Evolutionary conservation across 2,888 invertebrate species (phyloP).

Genomic region (Xestia sexstrigata): DNA sequence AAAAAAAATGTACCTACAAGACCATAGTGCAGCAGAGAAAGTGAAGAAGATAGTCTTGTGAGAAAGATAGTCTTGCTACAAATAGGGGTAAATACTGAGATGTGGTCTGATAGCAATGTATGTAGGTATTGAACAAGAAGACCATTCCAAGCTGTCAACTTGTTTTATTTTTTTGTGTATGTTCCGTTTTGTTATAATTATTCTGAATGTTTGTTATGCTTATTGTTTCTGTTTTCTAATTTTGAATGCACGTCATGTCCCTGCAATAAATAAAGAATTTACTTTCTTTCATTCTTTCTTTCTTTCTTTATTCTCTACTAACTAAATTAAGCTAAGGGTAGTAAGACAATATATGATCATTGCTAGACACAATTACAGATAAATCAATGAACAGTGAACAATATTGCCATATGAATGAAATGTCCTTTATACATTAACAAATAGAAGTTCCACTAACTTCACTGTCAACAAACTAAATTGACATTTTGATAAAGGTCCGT

Average conservation of each 20-base stretch:
- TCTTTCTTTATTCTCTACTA: too few relatives aligned
- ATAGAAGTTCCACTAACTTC: slow-evolving; percentile 33
- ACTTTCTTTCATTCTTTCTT: too few relatives aligned
- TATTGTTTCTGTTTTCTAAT: too few relatives aligned
- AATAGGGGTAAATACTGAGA: background rate
- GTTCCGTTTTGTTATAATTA: too few relatives aligned
- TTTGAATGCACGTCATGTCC: too few relatives aligned
- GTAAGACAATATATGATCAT: background rate
- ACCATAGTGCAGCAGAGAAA: background rate
- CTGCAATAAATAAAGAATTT: too few relatives aligned
- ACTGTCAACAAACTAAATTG: slow-evolving; percentile 61
- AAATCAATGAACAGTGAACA: background rate
- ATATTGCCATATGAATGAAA: slow-evolving; percentile 2
- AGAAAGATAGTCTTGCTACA: background rate
- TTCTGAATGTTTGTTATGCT: too few relatives aligned
- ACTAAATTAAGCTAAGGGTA: background rate
- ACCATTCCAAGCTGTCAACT: too few relatives aligned
- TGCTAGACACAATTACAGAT: background rate
- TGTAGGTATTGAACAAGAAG: background rate
- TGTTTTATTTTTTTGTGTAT: too few relatives aligned
- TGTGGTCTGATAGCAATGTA: background rate
- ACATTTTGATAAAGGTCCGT: slow-evolving; percentile 74
- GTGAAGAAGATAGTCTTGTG: background rate
- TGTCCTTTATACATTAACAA: slow-evolving; percentile 16
- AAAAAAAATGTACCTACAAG: background rate